Evolutionary conservation across 2,797 vertebrate genomes (phyloP), one percentile per base, ranked within the genome.

Genomic region (Spinus olivaceus): DNA sequence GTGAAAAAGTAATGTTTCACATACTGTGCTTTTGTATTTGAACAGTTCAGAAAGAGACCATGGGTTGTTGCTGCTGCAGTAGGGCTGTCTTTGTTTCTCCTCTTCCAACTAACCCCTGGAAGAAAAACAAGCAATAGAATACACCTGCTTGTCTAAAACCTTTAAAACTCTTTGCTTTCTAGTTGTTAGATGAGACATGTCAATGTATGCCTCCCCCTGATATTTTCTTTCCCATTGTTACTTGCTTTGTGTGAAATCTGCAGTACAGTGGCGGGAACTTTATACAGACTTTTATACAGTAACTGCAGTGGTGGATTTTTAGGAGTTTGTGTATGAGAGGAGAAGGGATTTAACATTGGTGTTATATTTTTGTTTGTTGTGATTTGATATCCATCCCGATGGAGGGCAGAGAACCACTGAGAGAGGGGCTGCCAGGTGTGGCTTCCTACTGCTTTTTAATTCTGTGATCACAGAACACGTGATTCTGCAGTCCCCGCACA

Each of bases 371-470:
- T 10, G 0, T 81, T 80, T 88, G 65, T 78, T 95, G 69, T 65
- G 78, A 60, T 95, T 96, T 92, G 72, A 56, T 87, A 53, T 71
- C 77, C 77, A 35, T 86, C 72, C 63, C 1, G 1, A 74, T 0
- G 63, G 81, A 96, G 95, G 95, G 78, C 95, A 96, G 81, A 51
- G 91, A 79, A 51, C 57, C 35, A 57, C 74, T 1, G 35, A 65
- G 95, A 77, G 94, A 91, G 92, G 91, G 94, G 91, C 92, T 87
- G 90, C 81, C 90, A 95, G 95, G 95, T 90, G 92, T 90, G 94
- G 94, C 86, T 92, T 90, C 96, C 95, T 81, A 28, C 90, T 21
- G 94, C 91, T 94, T 90, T 94, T 93, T 86, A 88, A 77, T 93
- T 93, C 91, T 84, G 84, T 69, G 90, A 83, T 95, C 94, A 89